Evolutionary conservation across 30 jellyfish, hydroid and myxozoan species (phyloP), one percentile per base, ranked within the genome.

Genomic region (Chironex yamaguchii): DNA sequence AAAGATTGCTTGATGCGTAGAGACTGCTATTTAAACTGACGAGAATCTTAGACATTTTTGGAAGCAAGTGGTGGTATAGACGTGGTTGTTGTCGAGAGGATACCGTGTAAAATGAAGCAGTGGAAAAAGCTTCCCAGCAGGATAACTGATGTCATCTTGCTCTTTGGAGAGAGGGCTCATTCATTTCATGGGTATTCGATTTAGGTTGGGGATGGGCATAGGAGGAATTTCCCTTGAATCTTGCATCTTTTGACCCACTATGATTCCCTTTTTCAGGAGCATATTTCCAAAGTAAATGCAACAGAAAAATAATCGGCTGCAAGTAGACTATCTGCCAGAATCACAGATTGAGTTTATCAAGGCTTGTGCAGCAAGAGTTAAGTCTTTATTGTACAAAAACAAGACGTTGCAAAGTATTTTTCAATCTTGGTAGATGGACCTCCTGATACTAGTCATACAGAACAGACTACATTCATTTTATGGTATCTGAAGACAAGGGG

Each of bases 171-270:
- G 83, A 52, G 82, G 42, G 76, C 76, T 35, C 88, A 69, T 58
- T 82, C 72, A 73, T 70, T 84, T 84, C 87, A 72, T 23, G 82
- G 90, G 70, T 58, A 81, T 11, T 70, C 94, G 36, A 74, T 52
- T 71, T 52, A 71, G 53, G 49, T 83, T 24, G 90, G 90, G n/a
- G 80, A 83, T 69, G 79, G 36, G 64, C 36, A 83, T 33, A 70
- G 67, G 36, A 85, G 79, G 70, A 70, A 84, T 69, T 84, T 71
- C 29, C 73, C 17, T 42, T 42, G 9, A 42, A 42, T 42, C 58
- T 9, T 42, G 58, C n/a, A n/a, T n/a, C n/a, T n/a, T n/a, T n/a
- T n/a, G n/a, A n/a, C n/a, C n/a, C n/a, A n/a, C n/a, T n/a, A n/a
- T n/a, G n/a, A n/a, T n/a, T n/a, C n/a, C n/a, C n/a, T n/a, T n/a